phyloP scores from a whole-genome alignment of 2,888 invertebrate species.

The Caenorhabditis zanzibari region DNA sequence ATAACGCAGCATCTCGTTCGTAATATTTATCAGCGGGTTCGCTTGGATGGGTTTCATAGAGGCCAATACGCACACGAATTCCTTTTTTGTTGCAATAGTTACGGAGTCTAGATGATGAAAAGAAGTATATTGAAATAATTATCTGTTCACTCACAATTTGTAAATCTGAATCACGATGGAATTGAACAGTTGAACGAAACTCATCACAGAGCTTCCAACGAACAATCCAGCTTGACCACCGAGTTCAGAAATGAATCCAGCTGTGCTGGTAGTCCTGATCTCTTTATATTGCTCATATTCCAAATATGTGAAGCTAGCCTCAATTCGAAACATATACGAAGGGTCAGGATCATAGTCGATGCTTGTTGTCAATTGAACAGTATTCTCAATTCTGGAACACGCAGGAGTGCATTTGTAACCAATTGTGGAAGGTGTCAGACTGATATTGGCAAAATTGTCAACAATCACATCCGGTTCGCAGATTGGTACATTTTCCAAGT shows the following conservation, averaged over 20 bases:
- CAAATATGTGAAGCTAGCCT: conserved; percentile 71
- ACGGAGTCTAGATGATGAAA: conserved; percentile 40
- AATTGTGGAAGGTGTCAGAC: conserved; percentile 57
- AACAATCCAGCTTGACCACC: conserved; percentile 74
- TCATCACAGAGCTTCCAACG: conserved; percentile 69
- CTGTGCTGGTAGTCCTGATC: conserved; percentile 65
- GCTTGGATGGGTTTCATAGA: conserved; percentile 44
- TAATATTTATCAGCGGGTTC: conserved; percentile 60
- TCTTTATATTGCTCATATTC: conserved; percentile 73
- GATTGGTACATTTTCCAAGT: conserved; percentile 56
- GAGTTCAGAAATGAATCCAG: conserved; percentile 72
- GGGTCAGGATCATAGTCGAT: conserved; percentile 67
- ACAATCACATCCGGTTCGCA: conserved; percentile 66
- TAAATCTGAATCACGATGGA: conserved; percentile 58
- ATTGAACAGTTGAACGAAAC: conserved; percentile 68
- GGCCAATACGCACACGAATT: conserved; percentile 35
- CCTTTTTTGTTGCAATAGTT: conserved; percentile 53
- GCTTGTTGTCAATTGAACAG: conserved; percentile 60
- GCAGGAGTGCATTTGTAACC: conserved; percentile 69
- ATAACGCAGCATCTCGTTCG: conserved; percentile 45
- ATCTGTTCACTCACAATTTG: conserved; percentile 38
- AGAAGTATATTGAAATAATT: not conserved
- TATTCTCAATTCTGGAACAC: conserved; percentile 66
- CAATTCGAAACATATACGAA: conserved; percentile 65
- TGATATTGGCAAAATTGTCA: conserved; percentile 63